phyloP scores from a whole-genome alignment of 2,888 invertebrate species.

The Tineola bisselliella region DNA sequence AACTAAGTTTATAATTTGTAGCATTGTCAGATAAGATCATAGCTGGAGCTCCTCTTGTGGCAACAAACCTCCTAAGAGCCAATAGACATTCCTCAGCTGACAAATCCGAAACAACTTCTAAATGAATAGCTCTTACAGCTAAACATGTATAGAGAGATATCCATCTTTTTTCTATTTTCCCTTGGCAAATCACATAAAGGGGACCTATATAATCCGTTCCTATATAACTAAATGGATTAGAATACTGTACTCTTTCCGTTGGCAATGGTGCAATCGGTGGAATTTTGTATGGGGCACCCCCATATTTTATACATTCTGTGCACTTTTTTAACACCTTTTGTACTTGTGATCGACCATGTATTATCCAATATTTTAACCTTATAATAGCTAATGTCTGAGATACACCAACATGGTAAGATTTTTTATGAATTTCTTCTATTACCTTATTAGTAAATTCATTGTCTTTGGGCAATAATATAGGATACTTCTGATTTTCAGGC shows the following conservation, averaged over 20 bases:
- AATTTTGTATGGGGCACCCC: slow-evolving; percentile 16
- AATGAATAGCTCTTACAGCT: slow-evolving; percentile 20
- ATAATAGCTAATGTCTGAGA: slow-evolving; percentile 5
- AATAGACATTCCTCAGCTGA: slow-evolving; percentile 21
- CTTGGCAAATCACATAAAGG: slow-evolving; percentile 11
- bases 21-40: slow-evolving; percentile 20
- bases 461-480: slow-evolving; percentile 15
- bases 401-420: slow-evolving; percentile 17
- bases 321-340: slow-evolving; percentile 15
- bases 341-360: neutral
- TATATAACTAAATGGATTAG: slow-evolving; percentile 18
- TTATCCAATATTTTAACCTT: slow-evolving; percentile 11
- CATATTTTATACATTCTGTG: slow-evolving; percentile 15
- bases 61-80: slow-evolving; percentile 14
- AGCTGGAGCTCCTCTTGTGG: slow-evolving; percentile 16
- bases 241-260: slow-evolving; percentile 19
- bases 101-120: slow-evolving; percentile 21
- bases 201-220: slow-evolving; percentile 20
- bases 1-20: slow-evolving; percentile 19
- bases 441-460: slow-evolving; percentile 4
- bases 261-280: slow-evolving; percentile 17
- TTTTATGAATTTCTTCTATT: slow-evolving; percentile 14
- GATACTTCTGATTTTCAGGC: slow-evolving; percentile 14
- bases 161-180: slow-evolving; percentile 18
- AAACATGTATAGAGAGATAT: slow-evolving; percentile 20